Conservation (phyloP, 2,113 vertebrate genomes). For the Tupaia tana region DNA sequence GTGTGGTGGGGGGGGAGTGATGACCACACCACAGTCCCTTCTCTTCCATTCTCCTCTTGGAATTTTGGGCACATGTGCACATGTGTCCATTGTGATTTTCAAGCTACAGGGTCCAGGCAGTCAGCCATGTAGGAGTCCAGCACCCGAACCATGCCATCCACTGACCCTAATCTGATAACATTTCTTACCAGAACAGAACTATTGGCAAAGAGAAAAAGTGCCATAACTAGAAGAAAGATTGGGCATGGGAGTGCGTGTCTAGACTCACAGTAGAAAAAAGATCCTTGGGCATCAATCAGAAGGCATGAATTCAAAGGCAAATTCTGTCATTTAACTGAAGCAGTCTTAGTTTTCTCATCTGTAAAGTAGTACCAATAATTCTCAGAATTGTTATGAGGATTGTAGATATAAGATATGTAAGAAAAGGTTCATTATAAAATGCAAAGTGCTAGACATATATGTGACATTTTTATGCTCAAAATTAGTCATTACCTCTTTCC, state of each 20-base stretch:
- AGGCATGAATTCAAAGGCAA: not conserved
- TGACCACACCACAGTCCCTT: no score
- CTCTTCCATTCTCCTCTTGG: no score
- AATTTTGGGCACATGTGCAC: no score
- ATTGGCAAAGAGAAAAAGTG: not conserved
- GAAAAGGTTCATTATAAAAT: not conserved
- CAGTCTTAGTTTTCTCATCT: constrained; percentile 1
- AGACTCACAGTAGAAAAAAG: not conserved
- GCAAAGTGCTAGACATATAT: not conserved
- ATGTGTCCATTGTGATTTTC: no score
- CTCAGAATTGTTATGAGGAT: not conserved
- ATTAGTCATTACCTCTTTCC: not conserved
- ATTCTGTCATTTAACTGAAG: not conserved
- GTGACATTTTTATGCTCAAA: constrained; percentile 5
- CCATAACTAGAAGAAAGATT: not conserved
- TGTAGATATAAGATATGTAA: not conserved
- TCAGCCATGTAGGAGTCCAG: no score
- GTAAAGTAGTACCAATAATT: constrained; percentile 1
- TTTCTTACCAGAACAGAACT: constrained; percentile 40
- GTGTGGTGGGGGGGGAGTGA: no score
- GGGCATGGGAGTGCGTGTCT: no score
- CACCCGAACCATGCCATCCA: no score
- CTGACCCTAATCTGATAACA: not conserved
- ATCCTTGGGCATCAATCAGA: not conserved
- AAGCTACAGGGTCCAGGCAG: no score